These are phyloP conservation scores for Hymenopus coronatus DNA, from an alignment of 2,888 invertebrate species.

Conservation along the genomic window DNA sequence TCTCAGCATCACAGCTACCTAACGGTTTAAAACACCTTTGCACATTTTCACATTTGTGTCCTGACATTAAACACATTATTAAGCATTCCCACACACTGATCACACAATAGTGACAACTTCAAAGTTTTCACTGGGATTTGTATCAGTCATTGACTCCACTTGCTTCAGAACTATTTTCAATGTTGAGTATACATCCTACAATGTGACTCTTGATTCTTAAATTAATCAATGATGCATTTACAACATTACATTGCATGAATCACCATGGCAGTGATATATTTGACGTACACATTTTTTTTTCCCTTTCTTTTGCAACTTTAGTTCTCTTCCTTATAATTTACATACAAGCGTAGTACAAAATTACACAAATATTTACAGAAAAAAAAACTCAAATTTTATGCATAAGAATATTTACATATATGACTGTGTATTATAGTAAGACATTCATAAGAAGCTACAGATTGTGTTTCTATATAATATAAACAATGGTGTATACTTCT, in stretches of 20 bases:
- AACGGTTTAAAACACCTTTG: not conserved
- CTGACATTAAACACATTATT: not conserved
- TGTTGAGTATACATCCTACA: not conserved
- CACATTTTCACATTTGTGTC: not conserved
- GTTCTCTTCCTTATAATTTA: not conserved
- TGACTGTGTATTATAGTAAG: not conserved
- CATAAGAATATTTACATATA: not conserved
- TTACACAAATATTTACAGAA: conserved; percentile 2
- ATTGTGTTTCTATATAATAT: not conserved
- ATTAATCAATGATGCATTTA: not conserved
- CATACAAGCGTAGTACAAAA: not conserved
- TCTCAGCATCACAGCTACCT: not conserved
- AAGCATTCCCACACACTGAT: not conserved
- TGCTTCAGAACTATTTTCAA: too few species aligned
- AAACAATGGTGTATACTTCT: not conserved
- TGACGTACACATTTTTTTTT: not conserved
- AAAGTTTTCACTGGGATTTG: not conserved
- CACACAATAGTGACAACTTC: not conserved
- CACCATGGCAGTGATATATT: conserved; percentile 6
- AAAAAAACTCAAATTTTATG: not conserved
- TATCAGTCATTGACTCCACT: not conserved
- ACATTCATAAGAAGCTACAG: not conserved
- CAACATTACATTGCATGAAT: not conserved
- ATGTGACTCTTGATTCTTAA: not conserved
- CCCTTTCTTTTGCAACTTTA: not conserved